Evolutionary conservation across 2,113 vertebrate species (phyloP).

Genomic region (Silurus asotus): DNA sequence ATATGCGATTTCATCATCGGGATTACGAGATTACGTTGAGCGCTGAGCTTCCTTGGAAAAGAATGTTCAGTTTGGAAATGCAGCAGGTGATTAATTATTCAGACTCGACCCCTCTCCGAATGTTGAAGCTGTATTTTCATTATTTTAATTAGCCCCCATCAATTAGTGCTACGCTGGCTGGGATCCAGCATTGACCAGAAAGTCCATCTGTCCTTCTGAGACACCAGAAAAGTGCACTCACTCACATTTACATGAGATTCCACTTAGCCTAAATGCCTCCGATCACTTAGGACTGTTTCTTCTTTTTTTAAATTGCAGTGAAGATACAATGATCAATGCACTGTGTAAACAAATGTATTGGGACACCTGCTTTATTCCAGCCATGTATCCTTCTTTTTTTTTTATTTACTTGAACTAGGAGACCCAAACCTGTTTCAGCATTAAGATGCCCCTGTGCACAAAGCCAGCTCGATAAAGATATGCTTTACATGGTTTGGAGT

Average conservation of each 20-base stretch:
- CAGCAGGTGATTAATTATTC: constrained; percentile 26
- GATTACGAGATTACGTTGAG: constrained; percentile 11
- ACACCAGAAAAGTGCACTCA: not conserved
- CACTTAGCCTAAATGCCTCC: not conserved
- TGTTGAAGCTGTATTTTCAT: constrained; percentile 41
- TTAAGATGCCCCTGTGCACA: too few species aligned
- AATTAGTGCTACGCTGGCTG: constrained; percentile 25
- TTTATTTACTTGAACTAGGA: too few species aligned
- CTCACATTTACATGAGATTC: not conserved
- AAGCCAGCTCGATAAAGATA: too few species aligned
- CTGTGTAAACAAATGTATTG: too few species aligned
- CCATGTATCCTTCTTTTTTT: too few species aligned
- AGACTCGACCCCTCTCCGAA: not conserved
- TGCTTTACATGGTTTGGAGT: too few species aligned
- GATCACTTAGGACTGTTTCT: not conserved
- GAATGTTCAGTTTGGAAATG: constrained; percentile 12
- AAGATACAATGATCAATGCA: not conserved
- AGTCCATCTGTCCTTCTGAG: constrained; percentile 33
- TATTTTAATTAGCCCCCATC: constrained; percentile 38
- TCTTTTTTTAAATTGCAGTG: not conserved
- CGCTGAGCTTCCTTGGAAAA: not conserved
- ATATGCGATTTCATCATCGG: not conserved
- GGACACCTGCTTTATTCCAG: too few species aligned
- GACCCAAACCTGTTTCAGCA: too few species aligned
- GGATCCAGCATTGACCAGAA: constrained; percentile 22